These are phyloP conservation scores for Eupithecia pulchellata DNA, from an alignment of 2,888 invertebrate genomes.

Conservation along the genomic window DNA sequence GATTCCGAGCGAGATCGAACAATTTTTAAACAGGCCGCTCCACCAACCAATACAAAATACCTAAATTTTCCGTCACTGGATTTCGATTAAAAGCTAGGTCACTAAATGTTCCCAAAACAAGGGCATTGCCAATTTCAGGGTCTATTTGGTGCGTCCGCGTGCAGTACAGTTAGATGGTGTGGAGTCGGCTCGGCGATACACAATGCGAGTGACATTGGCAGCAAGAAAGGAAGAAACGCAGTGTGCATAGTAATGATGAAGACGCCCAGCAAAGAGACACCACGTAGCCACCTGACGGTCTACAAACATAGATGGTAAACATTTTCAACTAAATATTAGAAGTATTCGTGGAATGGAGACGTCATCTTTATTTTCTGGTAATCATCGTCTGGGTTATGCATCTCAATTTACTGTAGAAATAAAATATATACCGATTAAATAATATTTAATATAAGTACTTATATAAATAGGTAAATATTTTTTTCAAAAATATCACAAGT, in stretches of 20 bases:
- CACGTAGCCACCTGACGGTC: slow-evolving; percentile 48
- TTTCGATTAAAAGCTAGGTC: slow-evolving; percentile 58
- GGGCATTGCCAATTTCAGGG: slow-evolving; percentile 84
- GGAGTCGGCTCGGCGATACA: slow-evolving; percentile 63
- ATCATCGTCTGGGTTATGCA: background rate
- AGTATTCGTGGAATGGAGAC: background rate
- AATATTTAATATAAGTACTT: no score
- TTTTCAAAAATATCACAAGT: no score
- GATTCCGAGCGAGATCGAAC: slow-evolving; percentile 47
- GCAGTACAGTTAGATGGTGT: slow-evolving; percentile 74
- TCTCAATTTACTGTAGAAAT: background rate
- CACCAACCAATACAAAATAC: background rate
- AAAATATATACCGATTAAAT: no score
- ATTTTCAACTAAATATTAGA: slow-evolving; percentile 18
- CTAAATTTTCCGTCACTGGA: background rate
- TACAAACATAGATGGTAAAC: slow-evolving; percentile 36
- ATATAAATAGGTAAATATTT: no score
- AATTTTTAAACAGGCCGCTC: slow-evolving; percentile 17
- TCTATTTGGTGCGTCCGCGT: slow-evolving; percentile 61
- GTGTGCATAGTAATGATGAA: slow-evolving; percentile 72
- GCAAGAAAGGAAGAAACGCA: slow-evolving; percentile 81
- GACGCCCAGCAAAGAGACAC: slow-evolving; percentile 54
- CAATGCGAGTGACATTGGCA: slow-evolving; percentile 81
- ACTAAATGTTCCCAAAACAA: slow-evolving; percentile 63
- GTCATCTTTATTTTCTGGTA: background rate